A percentile compares a stretch with the other conserved stretches of the same genome.
These are phyloP conservation scores for Macroramphosus scolopax DNA, from an alignment of 2,797 vertebrate genomes.

Conservation along the genomic window DNA sequence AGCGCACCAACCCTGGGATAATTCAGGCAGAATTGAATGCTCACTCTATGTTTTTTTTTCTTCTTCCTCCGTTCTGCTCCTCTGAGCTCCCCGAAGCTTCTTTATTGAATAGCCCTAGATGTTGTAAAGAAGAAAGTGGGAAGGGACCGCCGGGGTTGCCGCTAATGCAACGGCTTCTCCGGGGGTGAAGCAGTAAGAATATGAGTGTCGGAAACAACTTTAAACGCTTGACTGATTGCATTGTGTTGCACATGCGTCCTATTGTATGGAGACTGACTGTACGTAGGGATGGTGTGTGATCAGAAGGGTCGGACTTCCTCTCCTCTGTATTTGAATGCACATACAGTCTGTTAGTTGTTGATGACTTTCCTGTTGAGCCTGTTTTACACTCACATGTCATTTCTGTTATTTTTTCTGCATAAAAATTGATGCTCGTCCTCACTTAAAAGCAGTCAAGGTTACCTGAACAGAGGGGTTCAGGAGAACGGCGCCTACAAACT, in stretches of 20 bases:
- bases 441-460: constrained; percentile 6
- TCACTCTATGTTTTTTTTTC: constrained; percentile 44
- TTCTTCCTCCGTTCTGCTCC: constrained; percentile 31
- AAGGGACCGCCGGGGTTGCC: constrained; percentile 59
- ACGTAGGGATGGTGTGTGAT: neutral
- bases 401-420: no score
- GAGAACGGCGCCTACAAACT: constrained; percentile 2
- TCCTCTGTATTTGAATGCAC: no score
- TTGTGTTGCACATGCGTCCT: no score
- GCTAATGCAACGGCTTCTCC: constrained; percentile 50
- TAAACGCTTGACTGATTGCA: constrained; percentile 8
- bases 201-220: constrained; percentile 8
- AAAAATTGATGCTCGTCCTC: no score
- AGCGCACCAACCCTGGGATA: constrained; percentile 55
- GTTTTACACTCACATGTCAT: no score
- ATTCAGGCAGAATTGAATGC: constrained; percentile 69
- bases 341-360: no score
- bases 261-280: no score
- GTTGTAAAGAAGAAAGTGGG: constrained; percentile 63
- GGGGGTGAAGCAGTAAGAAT: constrained; percentile 44
- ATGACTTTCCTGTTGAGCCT: no score
- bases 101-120: constrained; percentile 68
- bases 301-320: no score
- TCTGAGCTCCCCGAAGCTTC: constrained; percentile 60
- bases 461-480: neutral